Conservation (phyloP, 2,113 vertebrate genomes). For the Grallaria varia region DNA sequence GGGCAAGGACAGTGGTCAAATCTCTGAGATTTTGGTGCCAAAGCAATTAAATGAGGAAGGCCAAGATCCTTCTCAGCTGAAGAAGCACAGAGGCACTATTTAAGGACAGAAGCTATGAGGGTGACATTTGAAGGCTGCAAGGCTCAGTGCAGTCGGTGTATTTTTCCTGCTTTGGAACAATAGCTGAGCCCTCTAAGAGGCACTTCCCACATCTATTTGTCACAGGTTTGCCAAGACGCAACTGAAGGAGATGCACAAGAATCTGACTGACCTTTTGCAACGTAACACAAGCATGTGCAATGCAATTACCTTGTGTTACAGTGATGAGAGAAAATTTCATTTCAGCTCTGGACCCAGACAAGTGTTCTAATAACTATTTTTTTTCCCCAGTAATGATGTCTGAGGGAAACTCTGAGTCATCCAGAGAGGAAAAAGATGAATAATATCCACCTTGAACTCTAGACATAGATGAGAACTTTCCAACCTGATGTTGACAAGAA, state of each 20-base stretch:
- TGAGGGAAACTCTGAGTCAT: conserved; percentile 36
- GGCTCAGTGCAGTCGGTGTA: background rate
- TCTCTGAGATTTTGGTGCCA: background rate
- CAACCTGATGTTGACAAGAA: background rate
- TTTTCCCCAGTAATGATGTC: background rate
- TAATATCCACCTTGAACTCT: background rate
- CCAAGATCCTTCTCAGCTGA: background rate
- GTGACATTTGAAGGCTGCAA: background rate
- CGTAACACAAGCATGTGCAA: background rate
- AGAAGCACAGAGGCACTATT: background rate
- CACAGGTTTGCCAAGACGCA: background rate
- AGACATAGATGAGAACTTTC: background rate
- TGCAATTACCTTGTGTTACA: conserved; percentile 5
- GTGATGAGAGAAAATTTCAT: conserved; percentile 20
- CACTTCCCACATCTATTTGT: background rate
- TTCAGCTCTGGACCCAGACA: background rate
- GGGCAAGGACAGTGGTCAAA: background rate
- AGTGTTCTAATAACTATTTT: background rate
- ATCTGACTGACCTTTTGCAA: conserved; percentile 3
- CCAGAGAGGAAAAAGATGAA: background rate
- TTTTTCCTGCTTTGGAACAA: background rate
- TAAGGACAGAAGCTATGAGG: background rate
- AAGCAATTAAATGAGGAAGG: background rate
- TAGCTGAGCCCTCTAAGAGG: background rate
- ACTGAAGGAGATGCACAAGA: background rate